Evolutionary conservation across 2,797 vertebrate species (phyloP).

Genomic region (Cirrhinus molitorella): DNA sequence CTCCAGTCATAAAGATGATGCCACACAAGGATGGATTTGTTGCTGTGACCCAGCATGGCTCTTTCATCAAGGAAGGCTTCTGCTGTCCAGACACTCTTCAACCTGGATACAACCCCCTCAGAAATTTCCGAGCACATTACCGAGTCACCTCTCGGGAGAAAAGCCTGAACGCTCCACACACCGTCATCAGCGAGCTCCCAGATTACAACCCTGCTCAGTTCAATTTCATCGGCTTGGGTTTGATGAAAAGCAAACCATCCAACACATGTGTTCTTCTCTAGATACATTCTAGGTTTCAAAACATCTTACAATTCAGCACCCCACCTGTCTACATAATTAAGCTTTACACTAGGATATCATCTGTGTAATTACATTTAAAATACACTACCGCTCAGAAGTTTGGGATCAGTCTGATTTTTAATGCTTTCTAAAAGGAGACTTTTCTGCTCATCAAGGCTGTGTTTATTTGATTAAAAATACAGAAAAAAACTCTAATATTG

Average conservation of each 20-base stretch:
- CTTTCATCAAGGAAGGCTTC: constrained; percentile 77
- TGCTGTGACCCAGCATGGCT: constrained; percentile 74
- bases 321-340: not conserved
- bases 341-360: not conserved
- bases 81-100: constrained; percentile 68
- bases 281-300: not conserved
- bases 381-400: too few relatives aligned
- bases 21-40: constrained; percentile 78
- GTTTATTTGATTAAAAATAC: too few relatives aligned
- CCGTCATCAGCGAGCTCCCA: constrained; percentile 22
- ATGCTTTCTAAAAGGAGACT: too few relatives aligned
- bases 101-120: constrained; percentile 75
- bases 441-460: too few relatives aligned
- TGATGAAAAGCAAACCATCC: constrained; percentile 69
- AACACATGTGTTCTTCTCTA: constrained; percentile 73
- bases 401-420: too few relatives aligned
- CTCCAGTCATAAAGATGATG: constrained; percentile 74
- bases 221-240: constrained; percentile 57
- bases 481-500: too few relatives aligned
- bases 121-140: constrained; percentile 73
- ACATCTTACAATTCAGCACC: not conserved
- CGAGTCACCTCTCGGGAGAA: constrained; percentile 75
- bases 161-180: constrained; percentile 10
- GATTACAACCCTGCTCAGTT: constrained; percentile 74
- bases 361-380: not conserved